A percentile compares a stretch with the other conserved stretches of the same genome.
Conservation (phyloP, 2,888 invertebrate species). For the Gasteruption jaculator region DNA sequence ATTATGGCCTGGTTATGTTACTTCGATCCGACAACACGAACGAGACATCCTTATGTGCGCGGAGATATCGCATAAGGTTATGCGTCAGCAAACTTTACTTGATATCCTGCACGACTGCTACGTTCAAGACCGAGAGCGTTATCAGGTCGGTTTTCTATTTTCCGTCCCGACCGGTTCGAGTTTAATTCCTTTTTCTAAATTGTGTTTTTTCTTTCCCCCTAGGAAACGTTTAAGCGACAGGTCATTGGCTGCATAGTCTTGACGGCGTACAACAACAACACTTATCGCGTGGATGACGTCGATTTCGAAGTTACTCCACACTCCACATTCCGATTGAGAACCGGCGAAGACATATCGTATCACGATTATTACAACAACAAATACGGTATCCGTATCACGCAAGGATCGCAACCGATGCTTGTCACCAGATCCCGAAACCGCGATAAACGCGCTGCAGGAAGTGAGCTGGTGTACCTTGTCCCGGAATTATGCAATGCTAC, state of each 20-base stretch:
- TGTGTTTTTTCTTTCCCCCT: constrained; percentile 3
- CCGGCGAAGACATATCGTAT: constrained; percentile 56
- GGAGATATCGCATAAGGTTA: constrained; percentile 77
- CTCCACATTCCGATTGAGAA: constrained; percentile 58
- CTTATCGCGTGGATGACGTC: constrained; percentile 70
- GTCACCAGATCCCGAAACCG: constrained; percentile 65
- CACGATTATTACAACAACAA: constrained; percentile 63
- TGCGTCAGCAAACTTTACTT: constrained; percentile 69
- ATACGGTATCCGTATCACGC: constrained; percentile 63
- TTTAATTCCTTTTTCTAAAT: constrained; percentile 6
- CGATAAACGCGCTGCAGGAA: constrained; percentile 68
- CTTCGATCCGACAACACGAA: constrained; percentile 79
- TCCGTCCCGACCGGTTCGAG: background rate
- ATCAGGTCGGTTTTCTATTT: constrained; percentile 42
- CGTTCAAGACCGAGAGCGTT: constrained; percentile 52
- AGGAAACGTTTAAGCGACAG: constrained; percentile 23
- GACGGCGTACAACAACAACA: constrained; percentile 71
- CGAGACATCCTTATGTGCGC: constrained; percentile 66
- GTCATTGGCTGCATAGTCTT: constrained; percentile 59
- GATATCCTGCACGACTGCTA: constrained; percentile 60
- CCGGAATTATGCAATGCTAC: constrained; percentile 82
- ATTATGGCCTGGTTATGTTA: constrained; percentile 77
- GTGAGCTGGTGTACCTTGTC: constrained; percentile 64
- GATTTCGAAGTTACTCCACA: constrained; percentile 59
- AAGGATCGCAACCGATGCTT: constrained; percentile 70